These are phyloP conservation scores for Cataglyphis hispanica DNA, from an alignment of 1,140 invertebrate species.

Conservation along the genomic window DNA sequence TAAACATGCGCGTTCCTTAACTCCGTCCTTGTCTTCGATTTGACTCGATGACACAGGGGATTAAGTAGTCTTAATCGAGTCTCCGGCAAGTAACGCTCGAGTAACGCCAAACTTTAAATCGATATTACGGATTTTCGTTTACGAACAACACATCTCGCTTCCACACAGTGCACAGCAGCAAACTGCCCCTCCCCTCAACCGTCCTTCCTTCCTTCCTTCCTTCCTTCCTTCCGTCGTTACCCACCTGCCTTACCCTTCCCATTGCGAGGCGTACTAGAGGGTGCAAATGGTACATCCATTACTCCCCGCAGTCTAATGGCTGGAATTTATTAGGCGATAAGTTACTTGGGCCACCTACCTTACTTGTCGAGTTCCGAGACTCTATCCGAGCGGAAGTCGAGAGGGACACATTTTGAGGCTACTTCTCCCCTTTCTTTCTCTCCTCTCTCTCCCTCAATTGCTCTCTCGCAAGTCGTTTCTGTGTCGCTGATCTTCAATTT, in stretches of 20 bases:
- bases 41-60: conserved; percentile 23
- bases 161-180: conserved; percentile 31
- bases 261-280: conserved; percentile 70
- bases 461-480: background rate
- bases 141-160: conserved; percentile 39
- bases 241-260: conserved; percentile 50
- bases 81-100: conserved; percentile 54
- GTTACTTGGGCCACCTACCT: conserved; percentile 76
- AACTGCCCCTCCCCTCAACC: too few relatives aligned
- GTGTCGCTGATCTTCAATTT: conserved; percentile 10
- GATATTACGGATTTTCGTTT: conserved; percentile 71
- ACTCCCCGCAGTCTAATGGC: conserved; percentile 82
- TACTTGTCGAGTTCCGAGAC: conserved; percentile 75
- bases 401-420: conserved; percentile 72
- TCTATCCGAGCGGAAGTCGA: conserved; percentile 71
- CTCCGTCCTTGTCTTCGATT: background rate
- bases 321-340: conserved; percentile 83
- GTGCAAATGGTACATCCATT: conserved; percentile 81
- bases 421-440: conserved; percentile 21
- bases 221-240: conserved; percentile 16
- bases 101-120: conserved; percentile 73
- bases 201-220: too few relatives aligned
- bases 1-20: background rate
- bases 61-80: conserved; percentile 63
- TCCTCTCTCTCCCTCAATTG: too few relatives aligned